Base-by-base conservation (phyloP, 2,888 invertebrate genomes). In the Nomada flava region DNA sequence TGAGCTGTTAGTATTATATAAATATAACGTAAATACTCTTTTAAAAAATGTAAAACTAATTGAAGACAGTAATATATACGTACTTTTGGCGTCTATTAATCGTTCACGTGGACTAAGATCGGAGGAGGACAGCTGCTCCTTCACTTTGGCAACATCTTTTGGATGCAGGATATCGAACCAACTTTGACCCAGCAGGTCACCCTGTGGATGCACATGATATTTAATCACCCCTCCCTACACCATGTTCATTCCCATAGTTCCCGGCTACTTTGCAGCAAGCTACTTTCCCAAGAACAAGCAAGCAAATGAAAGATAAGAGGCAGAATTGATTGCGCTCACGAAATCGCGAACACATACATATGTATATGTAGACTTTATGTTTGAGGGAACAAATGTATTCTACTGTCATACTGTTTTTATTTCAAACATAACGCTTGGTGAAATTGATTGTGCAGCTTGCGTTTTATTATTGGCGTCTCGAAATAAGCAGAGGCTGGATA, bases 161-260 rank as follows among this genome's bases (percentile, higher is more conserved):
- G 98, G 98, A 93, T 99, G 98, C 62, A 99, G 94, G 85, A 98
- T 97, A 94, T 99, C 98, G 93, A 99, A 98, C 95, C 98, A 95
- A 92, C 98, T 98, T 94, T 98, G 98, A 0, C 98, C 98, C 79
- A 98, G 93, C 69, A 99, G 95, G 92, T 99, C 98, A 74, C 96
- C 95, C 97, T 97, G 94, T 18, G n/a, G 47, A 15, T 57, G 42
- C 10, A 68, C 1, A 52, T n/a, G 47, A n/a, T 20, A n/a, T 70
- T 50, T 13, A 71, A 26, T 73, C 13, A 2, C 42, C 13, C 23
- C 15, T 7, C 15, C 44, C 4, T 15, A 53, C 57, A 42, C 13
- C 23, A 5, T 29, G 26, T n/a, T 72, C 18, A n/a, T 15, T 13
- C 7, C 55, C 18, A 15, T 55, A 20, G 23, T 57, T 57, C 36